Evolutionary conservation across 2,888 invertebrate species (phyloP).

Genomic region (Tetramorium bicarinatum): DNA sequence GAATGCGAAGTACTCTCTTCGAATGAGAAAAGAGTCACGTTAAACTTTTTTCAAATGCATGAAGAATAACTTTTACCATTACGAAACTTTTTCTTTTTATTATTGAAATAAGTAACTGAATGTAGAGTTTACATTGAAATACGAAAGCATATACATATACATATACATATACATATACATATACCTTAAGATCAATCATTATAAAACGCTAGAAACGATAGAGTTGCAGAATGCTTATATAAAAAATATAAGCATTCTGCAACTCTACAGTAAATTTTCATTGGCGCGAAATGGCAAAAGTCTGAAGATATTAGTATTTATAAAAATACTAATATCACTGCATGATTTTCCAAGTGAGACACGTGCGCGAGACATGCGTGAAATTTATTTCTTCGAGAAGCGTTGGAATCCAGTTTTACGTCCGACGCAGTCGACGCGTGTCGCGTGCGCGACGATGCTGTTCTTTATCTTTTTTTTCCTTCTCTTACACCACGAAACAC

Average conservation of each 20-base stretch:
- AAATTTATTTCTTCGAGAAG: constrained; percentile 40
- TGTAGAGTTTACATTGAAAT: not conserved
- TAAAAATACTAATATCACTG: no score
- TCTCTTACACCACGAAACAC: not conserved
- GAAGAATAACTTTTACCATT: not conserved
- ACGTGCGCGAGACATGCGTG: constrained; percentile 22
- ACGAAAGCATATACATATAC: not conserved
- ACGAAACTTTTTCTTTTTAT: not conserved
- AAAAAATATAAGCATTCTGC: not conserved
- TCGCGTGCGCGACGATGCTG: not conserved
- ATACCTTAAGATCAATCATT: not conserved
- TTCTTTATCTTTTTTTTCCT: not conserved
- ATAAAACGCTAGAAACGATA: not conserved
- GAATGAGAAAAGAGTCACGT: not conserved
- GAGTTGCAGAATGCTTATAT: not conserved
- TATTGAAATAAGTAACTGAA: not conserved
- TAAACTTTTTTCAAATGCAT: not conserved
- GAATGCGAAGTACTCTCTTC: not conserved
- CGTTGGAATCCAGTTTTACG: constrained; percentile 7
- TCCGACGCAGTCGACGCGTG: constrained; percentile 18
- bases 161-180: no score
- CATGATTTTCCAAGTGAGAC: constrained; percentile 6
- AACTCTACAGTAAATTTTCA: no score
- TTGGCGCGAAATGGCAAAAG: not conserved
- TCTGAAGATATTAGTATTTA: constrained; percentile 11